Base-by-base conservation (phyloP, 2,113 vertebrate genomes). In the Odocoileus hemionus region DNA sequence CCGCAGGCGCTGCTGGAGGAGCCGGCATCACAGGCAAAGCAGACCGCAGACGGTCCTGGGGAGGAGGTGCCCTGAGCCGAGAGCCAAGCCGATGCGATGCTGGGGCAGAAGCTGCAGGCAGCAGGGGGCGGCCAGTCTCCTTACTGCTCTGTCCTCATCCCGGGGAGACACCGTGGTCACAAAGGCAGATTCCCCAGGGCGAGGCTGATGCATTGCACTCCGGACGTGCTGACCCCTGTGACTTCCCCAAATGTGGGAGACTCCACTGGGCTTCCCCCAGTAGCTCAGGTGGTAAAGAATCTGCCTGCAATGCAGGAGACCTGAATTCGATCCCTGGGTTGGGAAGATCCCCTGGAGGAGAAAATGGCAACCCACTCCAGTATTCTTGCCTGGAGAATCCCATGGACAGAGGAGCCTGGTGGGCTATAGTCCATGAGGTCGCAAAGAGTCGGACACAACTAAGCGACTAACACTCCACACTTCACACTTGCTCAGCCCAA, bases 51-150 rank as follows among this genome's bases (percentile, higher is more conserved):
- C 19, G 8, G 52, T 30, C 54, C n/a, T 10, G 55, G 30, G 7
- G 7, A 30, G 25, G 19, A 43, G 6, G 16, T 1, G 8, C 1
- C 15, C 4, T 57, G 8, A 7, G 3, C 3, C 52, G 21, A 64
- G 36, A 89, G 43, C 52, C 61, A 11, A 7, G n/a, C 33, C 12
- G 9, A 5, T 17, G 3, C 13, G 2, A 19, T 3, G 9, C n/a
- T 9, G 14, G 30, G 26, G 9, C 0, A 2, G 52, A 9, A 85
- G n/a, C 8, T 43, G 30, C 7, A 7, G 11, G 6, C 23, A 10
- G 19, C 43, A 25, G 30, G 33, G 7, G 2, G 36, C 1, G 6
- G 5, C 6, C 7, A 8, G 61, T n/a, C 64, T 43, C 58, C 74
- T 25, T 28, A 2, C n/a, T 55, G 55, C 74, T 55, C 2, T 39